phyloP scores from a whole-genome alignment of 2,113 vertebrate genomes.

The Craseonycteris thonglongyai region DNA sequence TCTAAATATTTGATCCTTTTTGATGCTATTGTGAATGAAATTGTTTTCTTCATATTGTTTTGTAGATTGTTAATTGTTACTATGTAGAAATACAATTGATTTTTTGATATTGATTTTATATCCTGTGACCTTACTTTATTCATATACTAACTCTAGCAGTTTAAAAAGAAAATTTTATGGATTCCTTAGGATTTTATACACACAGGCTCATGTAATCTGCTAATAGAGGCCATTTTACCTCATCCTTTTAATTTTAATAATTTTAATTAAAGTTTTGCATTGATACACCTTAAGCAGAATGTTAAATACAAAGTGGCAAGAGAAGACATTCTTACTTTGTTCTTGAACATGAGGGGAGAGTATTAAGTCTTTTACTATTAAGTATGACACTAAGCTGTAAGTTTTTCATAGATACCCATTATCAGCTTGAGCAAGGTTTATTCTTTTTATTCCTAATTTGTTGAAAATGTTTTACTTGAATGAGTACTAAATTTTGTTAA shows the following conservation, averaged over 20 bases:
- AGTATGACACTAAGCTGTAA: not conserved
- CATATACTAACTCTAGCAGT: not conserved
- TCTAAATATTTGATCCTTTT: not conserved
- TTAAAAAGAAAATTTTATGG: not conserved
- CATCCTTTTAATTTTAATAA: not conserved
- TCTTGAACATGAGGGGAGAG: not conserved
- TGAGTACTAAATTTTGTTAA: not conserved
- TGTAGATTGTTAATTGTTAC: not conserved
- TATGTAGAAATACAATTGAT: not conserved
- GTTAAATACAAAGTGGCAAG: not conserved
- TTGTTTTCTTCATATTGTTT: not conserved
- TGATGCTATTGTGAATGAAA: not conserved
- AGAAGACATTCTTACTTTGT: not conserved
- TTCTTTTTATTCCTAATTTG: not conserved
- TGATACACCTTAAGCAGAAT: not conserved
- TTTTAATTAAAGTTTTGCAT: not conserved
- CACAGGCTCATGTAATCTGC: not conserved
- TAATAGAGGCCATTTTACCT: constrained; percentile 1
- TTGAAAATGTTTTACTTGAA: not conserved
- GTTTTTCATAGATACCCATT: not conserved
- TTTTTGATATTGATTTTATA: not conserved
- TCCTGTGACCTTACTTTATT: not conserved
- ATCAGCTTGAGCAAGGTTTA: not conserved
- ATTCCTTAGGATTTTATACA: not conserved
- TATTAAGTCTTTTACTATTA: not conserved